phyloP scores from a whole-genome alignment of 1,140 invertebrate genomes.

The Phymorhynchus buccinoides region DNA sequence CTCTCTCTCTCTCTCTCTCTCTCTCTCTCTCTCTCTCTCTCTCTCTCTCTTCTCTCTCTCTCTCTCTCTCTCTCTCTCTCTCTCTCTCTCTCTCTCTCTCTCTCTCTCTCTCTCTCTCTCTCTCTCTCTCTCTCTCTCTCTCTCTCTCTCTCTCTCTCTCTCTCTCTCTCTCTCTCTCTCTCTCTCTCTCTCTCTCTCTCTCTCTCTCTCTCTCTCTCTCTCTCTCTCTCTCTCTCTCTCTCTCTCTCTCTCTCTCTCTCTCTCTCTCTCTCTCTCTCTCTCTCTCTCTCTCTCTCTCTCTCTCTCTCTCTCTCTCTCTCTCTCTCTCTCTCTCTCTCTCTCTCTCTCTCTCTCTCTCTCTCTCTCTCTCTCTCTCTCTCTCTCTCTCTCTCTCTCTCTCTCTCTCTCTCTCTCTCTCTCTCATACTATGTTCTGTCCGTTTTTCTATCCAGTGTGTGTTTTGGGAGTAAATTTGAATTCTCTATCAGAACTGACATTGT shows the following conservation, averaged over 20 bases:
- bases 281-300: neutral
- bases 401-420: neutral
- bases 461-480: too few species aligned
- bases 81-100: neutral
- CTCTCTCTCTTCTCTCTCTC: neutral
- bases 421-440: too few species aligned
- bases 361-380: neutral
- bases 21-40: constrained; percentile 20
- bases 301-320: neutral
- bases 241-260: constrained; percentile 5
- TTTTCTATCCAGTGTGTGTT: neutral
- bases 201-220: neutral
- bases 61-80: neutral
- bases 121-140: constrained; percentile 1
- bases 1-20: neutral
- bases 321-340: neutral
- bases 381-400: neutral
- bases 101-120: neutral
- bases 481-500: too few species aligned
- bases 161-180: constrained; percentile 18
- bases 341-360: neutral
- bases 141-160: neutral
- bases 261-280: neutral
- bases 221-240: neutral
- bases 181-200: neutral